Evolutionary conservation across 2,888 invertebrate species (phyloP).

Genomic region (Philereme transversata): DNA sequence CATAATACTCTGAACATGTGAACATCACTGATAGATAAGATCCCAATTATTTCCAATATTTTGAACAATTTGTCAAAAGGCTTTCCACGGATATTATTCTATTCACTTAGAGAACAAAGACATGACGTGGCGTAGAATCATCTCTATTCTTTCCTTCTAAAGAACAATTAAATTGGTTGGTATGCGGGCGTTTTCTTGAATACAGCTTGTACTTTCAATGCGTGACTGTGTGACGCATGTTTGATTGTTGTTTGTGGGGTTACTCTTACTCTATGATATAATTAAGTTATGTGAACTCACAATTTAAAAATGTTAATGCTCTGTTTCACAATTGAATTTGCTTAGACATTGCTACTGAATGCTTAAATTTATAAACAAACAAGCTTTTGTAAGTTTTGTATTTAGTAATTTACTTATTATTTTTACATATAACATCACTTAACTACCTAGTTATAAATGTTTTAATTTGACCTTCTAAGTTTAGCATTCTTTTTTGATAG

Average conservation of each 20-base stretch:
- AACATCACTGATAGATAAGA: not conserved
- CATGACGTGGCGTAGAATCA: slow-evolving; percentile 8
- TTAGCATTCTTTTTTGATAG: slow-evolving; percentile 44
- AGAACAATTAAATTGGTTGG: slow-evolving; percentile 37
- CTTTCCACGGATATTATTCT: slow-evolving; percentile 7
- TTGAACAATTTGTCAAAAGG: slow-evolving; percentile 11
- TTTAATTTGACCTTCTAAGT: slow-evolving; percentile 44
- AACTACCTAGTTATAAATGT: not conserved
- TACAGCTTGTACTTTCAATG: slow-evolving; percentile 33
- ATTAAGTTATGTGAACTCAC: slow-evolving; percentile 9
- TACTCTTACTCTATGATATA: slow-evolving; percentile 8
- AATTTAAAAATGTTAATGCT: not conserved
- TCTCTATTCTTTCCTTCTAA: slow-evolving; percentile 24
- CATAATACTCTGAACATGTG: not conserved
- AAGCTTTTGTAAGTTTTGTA: not conserved
- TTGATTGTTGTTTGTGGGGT: slow-evolving; percentile 16
- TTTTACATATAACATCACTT: not conserved
- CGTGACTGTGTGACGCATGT: slow-evolving; percentile 38
- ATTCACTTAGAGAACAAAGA: slow-evolving; percentile 22
- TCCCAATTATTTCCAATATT: too few species aligned
- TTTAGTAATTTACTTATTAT: not conserved
- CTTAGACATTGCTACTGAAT: not conserved
- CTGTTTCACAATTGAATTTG: not conserved
- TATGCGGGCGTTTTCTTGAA: slow-evolving; percentile 39
- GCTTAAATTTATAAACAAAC: not conserved